Percentiles rank a stretch among this genome's conserved stretches.
These are phyloP conservation scores for Drosophila differens DNA, from an alignment of 2,888 invertebrate species.

Conservation along the genomic window DNA sequence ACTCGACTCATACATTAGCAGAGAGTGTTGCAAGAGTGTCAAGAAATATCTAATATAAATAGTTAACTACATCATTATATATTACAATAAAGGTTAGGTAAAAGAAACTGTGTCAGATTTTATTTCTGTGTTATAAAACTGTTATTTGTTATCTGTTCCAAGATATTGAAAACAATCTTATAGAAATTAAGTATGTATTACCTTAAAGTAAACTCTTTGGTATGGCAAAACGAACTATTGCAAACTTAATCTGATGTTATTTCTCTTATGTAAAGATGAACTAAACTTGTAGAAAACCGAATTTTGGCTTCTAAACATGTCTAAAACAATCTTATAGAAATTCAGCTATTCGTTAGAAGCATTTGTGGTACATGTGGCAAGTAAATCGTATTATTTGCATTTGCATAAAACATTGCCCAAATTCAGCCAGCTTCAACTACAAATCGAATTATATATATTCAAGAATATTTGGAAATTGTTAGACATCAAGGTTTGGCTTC, in stretches of 20 bases:
- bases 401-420: slow-evolving; percentile 1
- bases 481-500: neutral
- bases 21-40: neutral
- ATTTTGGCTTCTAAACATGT: neutral
- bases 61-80: neutral
- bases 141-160: neutral
- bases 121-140: neutral
- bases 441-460: neutral
- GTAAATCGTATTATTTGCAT: neutral
- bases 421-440: neutral
- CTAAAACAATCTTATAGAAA: neutral
- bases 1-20: neutral
- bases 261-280: neutral
- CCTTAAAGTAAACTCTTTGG: too few species aligned
- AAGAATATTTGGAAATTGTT: slow-evolving; percentile 7
- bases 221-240: too few species aligned
- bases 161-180: neutral
- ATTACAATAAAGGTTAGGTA: neutral
- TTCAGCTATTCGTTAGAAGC: neutral
- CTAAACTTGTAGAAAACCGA: neutral
- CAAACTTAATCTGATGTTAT: too few species aligned
- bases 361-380: slow-evolving; percentile 4
- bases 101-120: neutral
- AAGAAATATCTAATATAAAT: neutral
- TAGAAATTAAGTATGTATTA: neutral